Base-by-base conservation (phyloP, 2,113 vertebrate species). In the Catagonus wagneri region DNA sequence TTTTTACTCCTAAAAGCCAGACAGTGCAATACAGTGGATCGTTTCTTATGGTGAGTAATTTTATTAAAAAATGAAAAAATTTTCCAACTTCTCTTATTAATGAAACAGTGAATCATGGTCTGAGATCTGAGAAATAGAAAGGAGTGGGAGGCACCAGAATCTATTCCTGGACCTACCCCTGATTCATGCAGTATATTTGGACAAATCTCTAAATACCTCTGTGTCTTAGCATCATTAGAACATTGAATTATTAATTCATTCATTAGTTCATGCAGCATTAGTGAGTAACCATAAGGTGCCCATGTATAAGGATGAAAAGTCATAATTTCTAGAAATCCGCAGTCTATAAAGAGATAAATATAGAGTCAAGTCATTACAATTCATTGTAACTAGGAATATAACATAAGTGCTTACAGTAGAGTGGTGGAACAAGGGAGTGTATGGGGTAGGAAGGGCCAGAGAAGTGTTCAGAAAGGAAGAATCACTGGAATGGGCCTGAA, bases 141-240 rank as follows among this genome's bases (percentile, higher is more conserved):
- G 11, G 23, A 80, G 17, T 74, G 92, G 72, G 39, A 79, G 58
- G 72, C 20, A 79, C 32, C 69, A 69, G 63, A 44, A 56, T 94
- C 83, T 92, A 94, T 98, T 95, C 50, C 32, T 86, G 63, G 61
- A 63, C 25, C 4, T 15, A 50, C 27, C 19, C 80, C 32, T 61
- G 36, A 89, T 7, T 95, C 93, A 83, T 81, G 54, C 23, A 68
- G 13, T 74, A 23, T 54, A 63, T 97, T 88, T 86, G 86, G 54
- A 89, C 39, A 91, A 81, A 91, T 90, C 58, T 84, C 20, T 96
- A 85, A 97, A 78, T 85, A 81, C 17, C 74, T 63, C 83, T 93
- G 80, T 95, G 71, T 92, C 50, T 96, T 39, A 36, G 2, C 22
- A 50, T 94, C 44, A 34, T 69, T 79, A 69, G 44, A 75, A 87